Conservation (phyloP, 2,113 vertebrate genomes). For the Neotoma lepida region DNA sequence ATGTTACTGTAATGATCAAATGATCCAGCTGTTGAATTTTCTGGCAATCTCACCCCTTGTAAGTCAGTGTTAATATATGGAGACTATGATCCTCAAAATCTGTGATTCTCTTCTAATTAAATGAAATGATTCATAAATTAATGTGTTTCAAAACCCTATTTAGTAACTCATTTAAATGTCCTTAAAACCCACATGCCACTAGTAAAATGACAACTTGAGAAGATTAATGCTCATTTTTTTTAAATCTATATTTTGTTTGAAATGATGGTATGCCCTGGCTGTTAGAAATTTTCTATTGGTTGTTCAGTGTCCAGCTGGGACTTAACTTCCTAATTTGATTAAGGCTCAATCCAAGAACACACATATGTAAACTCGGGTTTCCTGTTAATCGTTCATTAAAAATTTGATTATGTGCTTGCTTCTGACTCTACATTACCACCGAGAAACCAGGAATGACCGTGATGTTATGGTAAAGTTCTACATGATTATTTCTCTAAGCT, state of each 20-base stretch:
- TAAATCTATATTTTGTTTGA: constrained; percentile 52
- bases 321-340: constrained; percentile 64
- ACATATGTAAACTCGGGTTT: constrained; percentile 28
- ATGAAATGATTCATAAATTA: constrained; percentile 2
- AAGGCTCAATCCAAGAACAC: constrained; percentile 40
- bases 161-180: constrained; percentile 4
- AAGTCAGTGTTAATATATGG: constrained; percentile 17
- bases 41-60: not conserved
- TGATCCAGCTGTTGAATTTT: constrained; percentile 11
- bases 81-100: not conserved
- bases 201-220: constrained; percentile 41
- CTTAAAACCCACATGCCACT: constrained; percentile 27
- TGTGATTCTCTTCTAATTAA: constrained; percentile 22
- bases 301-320: not conserved
- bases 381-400: constrained; percentile 54
- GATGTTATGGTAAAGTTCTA: constrained; percentile 32
- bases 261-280: not conserved
- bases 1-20: constrained; percentile 18
- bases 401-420: constrained; percentile 50
- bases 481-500: constrained; percentile 53
- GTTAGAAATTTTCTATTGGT: constrained; percentile 29
- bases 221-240: constrained; percentile 40
- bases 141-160: not conserved
- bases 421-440: constrained; percentile 34
- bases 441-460: constrained; percentile 2